Conservation (phyloP, 2,797 vertebrate genomes). For the Danionella dracula region DNA sequence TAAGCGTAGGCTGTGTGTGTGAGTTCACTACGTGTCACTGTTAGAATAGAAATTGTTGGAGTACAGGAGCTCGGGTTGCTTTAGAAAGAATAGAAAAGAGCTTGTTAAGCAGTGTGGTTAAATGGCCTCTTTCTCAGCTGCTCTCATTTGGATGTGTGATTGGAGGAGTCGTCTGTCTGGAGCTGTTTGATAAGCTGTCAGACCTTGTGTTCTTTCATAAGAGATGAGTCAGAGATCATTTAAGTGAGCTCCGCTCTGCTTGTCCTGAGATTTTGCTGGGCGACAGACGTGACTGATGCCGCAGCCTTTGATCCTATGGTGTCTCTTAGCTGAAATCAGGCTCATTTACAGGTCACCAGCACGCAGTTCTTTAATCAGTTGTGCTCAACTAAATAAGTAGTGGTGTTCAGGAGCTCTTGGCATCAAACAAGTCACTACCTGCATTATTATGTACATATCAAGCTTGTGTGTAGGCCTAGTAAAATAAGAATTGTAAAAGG, state of each 20-base stretch:
- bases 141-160: conserved; percentile 16
- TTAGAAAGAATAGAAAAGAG: not conserved
- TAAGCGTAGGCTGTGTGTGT: conserved; percentile 9
- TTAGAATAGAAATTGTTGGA: conserved; percentile 30
- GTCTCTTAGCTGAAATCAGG: not conserved
- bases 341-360: too few relatives aligned
- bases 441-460: too few relatives aligned
- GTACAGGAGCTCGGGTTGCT: not conserved
- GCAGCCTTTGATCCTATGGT: not conserved
- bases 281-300: not conserved
- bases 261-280: not conserved
- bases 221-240: conserved; percentile 24
- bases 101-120: conserved; percentile 5
- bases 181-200: conserved; percentile 30
- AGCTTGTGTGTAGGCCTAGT: too few relatives aligned
- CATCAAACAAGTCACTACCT: too few relatives aligned
- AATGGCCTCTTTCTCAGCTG: not conserved
- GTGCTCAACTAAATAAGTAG: too few relatives aligned
- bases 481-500: too few relatives aligned
- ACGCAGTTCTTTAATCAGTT: too few relatives aligned
- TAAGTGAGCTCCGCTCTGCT: conserved; percentile 1
- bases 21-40: conserved; percentile 54
- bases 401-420: too few relatives aligned
- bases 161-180: conserved; percentile 5
- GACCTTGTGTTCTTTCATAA: conserved; percentile 22